A percentile compares a stretch with the other conserved stretches of the same genome.
phyloP scores from a whole-genome alignment of 2,797 vertebrate species.

The Euthynnus affinis region DNA sequence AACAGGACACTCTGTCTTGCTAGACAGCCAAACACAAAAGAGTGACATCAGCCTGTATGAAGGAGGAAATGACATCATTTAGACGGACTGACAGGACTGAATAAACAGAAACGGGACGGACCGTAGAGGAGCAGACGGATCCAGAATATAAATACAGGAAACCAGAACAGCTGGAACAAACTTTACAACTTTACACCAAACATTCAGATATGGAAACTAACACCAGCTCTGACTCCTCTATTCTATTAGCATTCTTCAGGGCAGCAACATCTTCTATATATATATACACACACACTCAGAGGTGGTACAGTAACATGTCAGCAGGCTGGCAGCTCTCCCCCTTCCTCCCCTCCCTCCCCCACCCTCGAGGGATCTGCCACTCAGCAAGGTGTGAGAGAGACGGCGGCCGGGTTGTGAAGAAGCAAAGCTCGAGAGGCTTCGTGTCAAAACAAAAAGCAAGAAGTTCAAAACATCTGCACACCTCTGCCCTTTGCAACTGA shows the following conservation, averaged over 20 bases:
- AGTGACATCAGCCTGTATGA: background rate
- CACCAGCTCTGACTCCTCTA: too few relatives aligned
- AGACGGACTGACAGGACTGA: background rate
- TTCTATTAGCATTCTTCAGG: background rate
- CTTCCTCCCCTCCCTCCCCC: too few relatives aligned
- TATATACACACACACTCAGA: background rate
- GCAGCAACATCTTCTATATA: too few relatives aligned
- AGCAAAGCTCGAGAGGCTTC: constrained; percentile 59
- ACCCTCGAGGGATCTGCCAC: constrained; percentile 35
- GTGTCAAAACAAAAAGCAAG: constrained; percentile 73
- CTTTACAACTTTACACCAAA: too few relatives aligned
- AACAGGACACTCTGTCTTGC: too few relatives aligned
- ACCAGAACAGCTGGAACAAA: background rate
- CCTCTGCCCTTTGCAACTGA: too few relatives aligned
- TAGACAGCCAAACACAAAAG: too few relatives aligned
- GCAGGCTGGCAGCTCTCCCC: constrained; percentile 40
- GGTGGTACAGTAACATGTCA: constrained; percentile 34
- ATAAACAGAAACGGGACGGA: too few relatives aligned
- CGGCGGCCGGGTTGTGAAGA: constrained; percentile 25
- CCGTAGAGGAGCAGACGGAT: too few relatives aligned
- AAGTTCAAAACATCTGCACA: too few relatives aligned
- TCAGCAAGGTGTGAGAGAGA: constrained; percentile 60
- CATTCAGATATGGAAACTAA: too few relatives aligned
- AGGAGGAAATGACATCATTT: background rate
- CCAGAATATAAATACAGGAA: constrained; percentile 2